phyloP scores from a whole-genome alignment of 2,888 invertebrate species.

The Piscicola geometra region DNA sequence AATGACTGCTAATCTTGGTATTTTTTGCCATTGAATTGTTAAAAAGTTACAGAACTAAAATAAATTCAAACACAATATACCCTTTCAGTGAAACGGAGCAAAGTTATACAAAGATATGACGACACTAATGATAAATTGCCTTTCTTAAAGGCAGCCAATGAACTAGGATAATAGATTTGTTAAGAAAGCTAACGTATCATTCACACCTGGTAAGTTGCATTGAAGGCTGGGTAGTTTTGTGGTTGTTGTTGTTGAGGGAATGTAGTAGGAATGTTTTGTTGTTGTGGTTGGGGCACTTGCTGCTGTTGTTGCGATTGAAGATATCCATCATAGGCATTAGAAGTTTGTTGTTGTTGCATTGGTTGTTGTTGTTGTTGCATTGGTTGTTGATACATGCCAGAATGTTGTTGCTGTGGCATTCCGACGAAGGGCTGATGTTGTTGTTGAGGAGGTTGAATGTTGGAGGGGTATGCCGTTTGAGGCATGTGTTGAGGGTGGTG shows the following conservation, averaged over 20 bases:
- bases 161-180: too few species aligned
- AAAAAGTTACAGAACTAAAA: too few species aligned
- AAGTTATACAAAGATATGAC: too few species aligned
- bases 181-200: too few species aligned
- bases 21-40: too few species aligned
- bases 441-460: neutral
- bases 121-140: too few species aligned
- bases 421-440: neutral
- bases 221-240: neutral
- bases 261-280: neutral
- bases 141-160: too few species aligned
- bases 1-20: too few species aligned
- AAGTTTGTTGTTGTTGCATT: neutral
- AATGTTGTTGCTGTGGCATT: slow-evolving; percentile 7
- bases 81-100: too few species aligned
- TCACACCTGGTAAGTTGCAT: neutral
- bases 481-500: slow-evolving; percentile 2
- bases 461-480: slow-evolving; percentile 20
- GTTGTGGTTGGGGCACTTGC: slow-evolving; percentile 13
- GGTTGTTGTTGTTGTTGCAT: slow-evolving; percentile 17
- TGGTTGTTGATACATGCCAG: slow-evolving; percentile 5
- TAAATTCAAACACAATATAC: too few species aligned
- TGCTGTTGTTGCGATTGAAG: slow-evolving; percentile 7
- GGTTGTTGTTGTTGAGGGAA: neutral
- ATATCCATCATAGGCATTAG: slow-evolving; percentile 8